A percentile compares a stretch with the other conserved stretches of the same genome.
Conservation (phyloP, 2,797 vertebrate species). For the Enteromius afrohamiltoni region DNA sequence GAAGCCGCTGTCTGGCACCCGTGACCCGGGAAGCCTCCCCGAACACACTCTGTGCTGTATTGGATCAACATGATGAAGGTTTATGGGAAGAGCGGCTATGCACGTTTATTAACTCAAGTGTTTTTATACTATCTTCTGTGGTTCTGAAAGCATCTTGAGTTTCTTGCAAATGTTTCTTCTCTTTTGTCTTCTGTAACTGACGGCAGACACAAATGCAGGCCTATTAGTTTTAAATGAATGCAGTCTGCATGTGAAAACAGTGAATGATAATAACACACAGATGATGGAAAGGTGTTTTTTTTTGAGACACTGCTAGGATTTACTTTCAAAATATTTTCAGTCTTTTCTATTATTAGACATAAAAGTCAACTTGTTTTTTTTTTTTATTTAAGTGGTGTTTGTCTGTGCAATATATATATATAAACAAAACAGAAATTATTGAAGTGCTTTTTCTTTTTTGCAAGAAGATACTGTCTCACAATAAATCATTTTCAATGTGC, state of each 20-base stretch:
- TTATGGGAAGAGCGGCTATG: constrained; percentile 7
- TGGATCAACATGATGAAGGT: constrained; percentile 12
- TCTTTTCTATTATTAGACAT: too few species aligned
- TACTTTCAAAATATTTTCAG: background rate
- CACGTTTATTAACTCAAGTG: constrained; percentile 34
- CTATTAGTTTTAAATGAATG: too few species aligned
- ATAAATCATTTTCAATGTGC: background rate
- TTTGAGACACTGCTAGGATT: background rate
- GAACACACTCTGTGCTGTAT: constrained; percentile 3
- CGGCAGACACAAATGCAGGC: background rate
- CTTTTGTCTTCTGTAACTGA: background rate
- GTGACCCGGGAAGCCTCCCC: background rate
- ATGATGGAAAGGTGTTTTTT: background rate
- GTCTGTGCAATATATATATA: background rate
- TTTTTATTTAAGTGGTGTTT: background rate
- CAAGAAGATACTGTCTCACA: background rate
- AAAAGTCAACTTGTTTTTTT: background rate
- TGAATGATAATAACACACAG: background rate
- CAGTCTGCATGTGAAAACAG: background rate
- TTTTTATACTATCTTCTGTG: constrained; percentile 20
- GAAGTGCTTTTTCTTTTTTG: background rate
- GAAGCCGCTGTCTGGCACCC: constrained; percentile 59
- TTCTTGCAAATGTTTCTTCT: background rate
- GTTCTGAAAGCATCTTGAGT: background rate
- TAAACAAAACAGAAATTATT: background rate